These are phyloP conservation scores for Conops quadrifasciatus DNA, from an alignment of 2,888 invertebrate species.

Conservation along the genomic window DNA sequence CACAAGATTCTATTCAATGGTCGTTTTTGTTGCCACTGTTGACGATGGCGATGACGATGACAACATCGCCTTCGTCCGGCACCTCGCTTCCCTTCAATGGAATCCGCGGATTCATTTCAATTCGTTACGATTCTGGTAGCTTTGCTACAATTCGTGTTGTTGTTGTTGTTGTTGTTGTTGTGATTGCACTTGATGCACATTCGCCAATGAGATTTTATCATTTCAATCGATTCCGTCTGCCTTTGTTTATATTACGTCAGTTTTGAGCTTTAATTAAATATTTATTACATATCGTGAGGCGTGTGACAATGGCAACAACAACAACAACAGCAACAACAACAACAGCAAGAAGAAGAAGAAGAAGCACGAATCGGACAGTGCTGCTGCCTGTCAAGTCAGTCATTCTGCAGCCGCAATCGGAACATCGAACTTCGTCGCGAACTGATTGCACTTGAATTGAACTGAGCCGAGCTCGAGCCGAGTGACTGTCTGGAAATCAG, in stretches of 20 bases:
- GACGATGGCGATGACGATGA: too few relatives aligned
- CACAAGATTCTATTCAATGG: not conserved
- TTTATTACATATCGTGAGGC: slow-evolving; percentile 51
- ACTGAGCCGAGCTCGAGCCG: slow-evolving; percentile 30
- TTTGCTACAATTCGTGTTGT: not conserved
- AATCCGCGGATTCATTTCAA: too few relatives aligned
- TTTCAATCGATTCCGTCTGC: slow-evolving; percentile 23
- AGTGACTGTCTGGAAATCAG: slow-evolving; percentile 40
- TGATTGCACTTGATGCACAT: slow-evolving; percentile 14
- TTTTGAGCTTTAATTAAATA: slow-evolving; percentile 33
- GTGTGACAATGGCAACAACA: slow-evolving; percentile 15
- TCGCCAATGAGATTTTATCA: slow-evolving; percentile 14
- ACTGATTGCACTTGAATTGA: not conserved
- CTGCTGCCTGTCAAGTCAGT: not conserved
- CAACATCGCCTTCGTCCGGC: too few relatives aligned
- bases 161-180: slow-evolving; percentile 5
- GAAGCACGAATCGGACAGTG: not conserved
- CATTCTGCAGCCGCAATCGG: too few relatives aligned
- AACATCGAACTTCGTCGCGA: too few relatives aligned
- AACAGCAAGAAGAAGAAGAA: too few relatives aligned
- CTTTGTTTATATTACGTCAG: slow-evolving; percentile 36
- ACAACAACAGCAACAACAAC: not conserved
- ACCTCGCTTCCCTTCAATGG: too few relatives aligned
- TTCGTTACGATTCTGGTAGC: too few relatives aligned
- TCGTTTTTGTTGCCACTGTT: not conserved